These are phyloP conservation scores for Argyresthia albistria DNA, from an alignment of 2,888 invertebrate genomes.

Conservation along the genomic window DNA sequence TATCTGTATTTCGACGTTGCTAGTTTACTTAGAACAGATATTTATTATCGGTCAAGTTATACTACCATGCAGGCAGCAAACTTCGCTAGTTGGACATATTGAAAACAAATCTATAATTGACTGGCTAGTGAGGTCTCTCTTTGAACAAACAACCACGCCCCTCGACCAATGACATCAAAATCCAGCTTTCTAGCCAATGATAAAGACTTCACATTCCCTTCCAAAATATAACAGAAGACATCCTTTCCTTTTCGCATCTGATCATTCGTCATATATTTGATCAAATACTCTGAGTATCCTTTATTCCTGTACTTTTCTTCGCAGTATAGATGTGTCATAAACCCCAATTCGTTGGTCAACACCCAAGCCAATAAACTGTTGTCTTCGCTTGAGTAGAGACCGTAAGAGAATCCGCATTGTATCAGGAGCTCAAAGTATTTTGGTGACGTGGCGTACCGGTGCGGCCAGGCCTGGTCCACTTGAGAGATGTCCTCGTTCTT, in stretches of 20 bases:
- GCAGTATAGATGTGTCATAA: conserved; percentile 9
- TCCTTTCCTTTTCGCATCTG: conserved; percentile 16
- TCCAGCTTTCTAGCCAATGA: conserved; percentile 19
- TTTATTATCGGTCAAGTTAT: too few species aligned
- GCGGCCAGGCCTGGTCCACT: conserved; percentile 20
- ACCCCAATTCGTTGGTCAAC: conserved; percentile 8
- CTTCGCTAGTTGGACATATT: too few species aligned
- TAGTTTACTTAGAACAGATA: too few species aligned
- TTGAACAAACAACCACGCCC: conserved; percentile 14
- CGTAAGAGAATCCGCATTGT: conserved; percentile 16
- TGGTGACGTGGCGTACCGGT: conserved; percentile 12
- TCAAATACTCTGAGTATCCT: conserved; percentile 10
- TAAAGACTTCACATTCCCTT: conserved; percentile 16
- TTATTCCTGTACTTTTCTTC: conserved; percentile 10
- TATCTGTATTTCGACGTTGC: too few species aligned
- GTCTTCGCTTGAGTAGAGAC: conserved; percentile 16
- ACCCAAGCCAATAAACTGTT: conserved; percentile 14
- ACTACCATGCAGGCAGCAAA: too few species aligned
- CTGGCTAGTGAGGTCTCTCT: not conserved
- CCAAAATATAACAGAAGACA: conserved; percentile 17
- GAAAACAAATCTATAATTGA: too few species aligned
- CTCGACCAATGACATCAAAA: conserved; percentile 15
- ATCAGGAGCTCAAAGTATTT: conserved; percentile 17
- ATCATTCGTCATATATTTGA: conserved; percentile 16
- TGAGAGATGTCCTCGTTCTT: conserved; percentile 15